A percentile compares a stretch with the other conserved stretches of the same genome.
Evolutionary conservation across 2,888 invertebrate species (phyloP).

Genomic region (Philereme transversata): DNA sequence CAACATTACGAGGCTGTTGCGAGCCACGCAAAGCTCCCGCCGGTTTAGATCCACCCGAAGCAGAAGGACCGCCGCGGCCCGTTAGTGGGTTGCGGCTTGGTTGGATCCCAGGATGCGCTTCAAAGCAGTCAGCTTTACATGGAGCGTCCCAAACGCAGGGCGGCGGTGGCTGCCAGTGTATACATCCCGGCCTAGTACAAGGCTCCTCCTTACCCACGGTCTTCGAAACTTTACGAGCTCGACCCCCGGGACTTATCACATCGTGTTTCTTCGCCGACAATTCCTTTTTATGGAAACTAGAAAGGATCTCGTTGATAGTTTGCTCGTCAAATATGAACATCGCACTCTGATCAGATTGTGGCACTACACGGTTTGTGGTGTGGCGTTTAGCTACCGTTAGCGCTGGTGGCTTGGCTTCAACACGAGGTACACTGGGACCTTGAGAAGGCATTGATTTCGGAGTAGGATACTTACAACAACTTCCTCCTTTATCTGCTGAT

Average conservation of each 20-base stretch:
- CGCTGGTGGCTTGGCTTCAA: slow-evolving; percentile 21
- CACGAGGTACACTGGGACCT: slow-evolving; percentile 21
- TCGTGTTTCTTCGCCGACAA: slow-evolving; percentile 40
- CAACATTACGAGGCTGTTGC: slow-evolving; percentile 41
- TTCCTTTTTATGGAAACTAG: slow-evolving; percentile 58
- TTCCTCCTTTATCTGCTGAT: slow-evolving; percentile 51
- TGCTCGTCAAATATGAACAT: slow-evolving; percentile 60
- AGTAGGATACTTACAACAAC: slow-evolving; percentile 72
- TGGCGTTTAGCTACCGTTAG: too few species aligned
- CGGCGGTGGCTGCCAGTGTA: slow-evolving; percentile 72
- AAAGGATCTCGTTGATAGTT: slow-evolving; percentile 53
- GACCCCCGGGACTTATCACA: slow-evolving; percentile 51
- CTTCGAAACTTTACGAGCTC: slow-evolving; percentile 45
- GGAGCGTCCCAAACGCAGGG: slow-evolving; percentile 73
- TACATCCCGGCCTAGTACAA: slow-evolving; percentile 66
- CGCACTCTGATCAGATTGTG: slow-evolving; percentile 40
- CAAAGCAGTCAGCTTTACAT: slow-evolving; percentile 76
- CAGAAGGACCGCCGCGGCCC: slow-evolving; percentile 41
- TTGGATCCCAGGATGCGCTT: slow-evolving; percentile 59
- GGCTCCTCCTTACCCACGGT: slow-evolving; percentile 53
- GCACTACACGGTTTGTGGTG: slow-evolving; percentile 11
- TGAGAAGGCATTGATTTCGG: slow-evolving; percentile 36
- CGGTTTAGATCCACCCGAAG: slow-evolving; percentile 13
- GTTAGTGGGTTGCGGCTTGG: slow-evolving; percentile 59
- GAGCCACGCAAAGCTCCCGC: slow-evolving; percentile 13